phyloP scores from a whole-genome alignment of 2,113 vertebrate genomes.

The Varanus komodoensis region DNA sequence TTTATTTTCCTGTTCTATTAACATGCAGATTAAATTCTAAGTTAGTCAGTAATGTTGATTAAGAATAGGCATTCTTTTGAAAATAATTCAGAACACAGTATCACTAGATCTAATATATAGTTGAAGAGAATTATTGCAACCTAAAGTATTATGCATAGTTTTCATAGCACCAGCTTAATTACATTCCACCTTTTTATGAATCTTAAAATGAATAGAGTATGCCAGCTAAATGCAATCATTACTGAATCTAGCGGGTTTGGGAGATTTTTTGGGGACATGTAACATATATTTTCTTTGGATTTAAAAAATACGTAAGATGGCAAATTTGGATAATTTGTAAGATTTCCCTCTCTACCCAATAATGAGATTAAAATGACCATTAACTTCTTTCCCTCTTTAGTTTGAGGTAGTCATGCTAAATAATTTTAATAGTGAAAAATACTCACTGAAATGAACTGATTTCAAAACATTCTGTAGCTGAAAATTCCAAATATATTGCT shows the following conservation, averaged over 20 bases:
- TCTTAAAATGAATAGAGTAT: neutral
- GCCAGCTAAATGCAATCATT: neutral
- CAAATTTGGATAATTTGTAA: constrained; percentile 38
- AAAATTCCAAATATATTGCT: constrained; percentile 59
- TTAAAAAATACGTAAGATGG: constrained; percentile 8
- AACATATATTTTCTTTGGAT: neutral
- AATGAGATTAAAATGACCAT: constrained; percentile 52
- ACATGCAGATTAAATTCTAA: neutral
- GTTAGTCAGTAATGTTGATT: neutral
- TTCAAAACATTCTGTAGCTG: constrained; percentile 59
- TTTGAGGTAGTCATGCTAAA: constrained; percentile 5
- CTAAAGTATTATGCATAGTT: rapidly evolving
- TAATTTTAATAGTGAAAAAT: constrained; percentile 61
- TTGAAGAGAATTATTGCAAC: neutral
- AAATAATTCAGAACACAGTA: neutral
- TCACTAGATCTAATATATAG: neutral
- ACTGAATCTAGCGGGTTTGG: neutral
- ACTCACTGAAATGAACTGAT: constrained; percentile 68
- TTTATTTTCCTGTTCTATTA: neutral
- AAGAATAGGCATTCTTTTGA: neutral
- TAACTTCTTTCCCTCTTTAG: constrained; percentile 44
- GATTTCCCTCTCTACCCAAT: constrained; percentile 36
- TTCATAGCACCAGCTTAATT: constrained; percentile 8
- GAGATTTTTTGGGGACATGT: neutral
- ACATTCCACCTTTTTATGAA: constrained; percentile 1